Base-by-base conservation (phyloP, 2,888 invertebrate genomes). In the Amiota communis region DNA sequence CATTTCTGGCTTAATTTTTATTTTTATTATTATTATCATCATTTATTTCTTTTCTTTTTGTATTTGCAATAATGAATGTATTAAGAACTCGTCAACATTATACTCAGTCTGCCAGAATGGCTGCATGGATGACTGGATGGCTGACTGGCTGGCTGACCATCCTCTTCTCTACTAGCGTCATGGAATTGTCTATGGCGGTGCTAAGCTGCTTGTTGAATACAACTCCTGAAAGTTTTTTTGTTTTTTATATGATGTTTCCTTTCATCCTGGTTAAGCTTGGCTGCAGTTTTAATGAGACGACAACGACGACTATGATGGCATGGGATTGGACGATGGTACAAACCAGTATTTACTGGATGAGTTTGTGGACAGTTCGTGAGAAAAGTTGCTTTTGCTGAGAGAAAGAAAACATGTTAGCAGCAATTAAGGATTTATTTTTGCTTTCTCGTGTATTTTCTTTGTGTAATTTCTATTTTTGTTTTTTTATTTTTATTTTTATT, bases 41-140 rank as follows among this genome's bases (percentile, higher is more conserved):
- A 36, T 36, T 36, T 63, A n/a, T 36, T 36, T 46, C 23, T 17
- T 9, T 51, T 67, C 20, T 17, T 64, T 64, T 64, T 48, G 49
- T 17, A 17, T 51, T 51, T 68, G 67, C 67, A 51, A 68, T 68
- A 68, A 68, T 68, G 67, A 68, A 68, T 68, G 67, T 68, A 68
- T 68, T 68, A 53, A 68, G 51, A 68, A 68, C 51, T 68, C 51
- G 67, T 68, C 63, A 63, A 63, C 63, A 36, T n/a, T 36, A 1
- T 36, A 46, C 36, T 2, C 67, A 20, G 36, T 53, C 12, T 12
- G 17, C 48, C 23, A n/a, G 15, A 15, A n/a, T 64, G 15, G 13
- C 17, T 10, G 65, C 36, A 36, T 59, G 11, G 11, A 59, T 59
- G 17, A 59, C 23, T 23, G 17, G 59, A 17, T n/a, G 65, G 48